Evolutionary conservation across 2,797 vertebrate species (phyloP).

Genomic region (Perdix hodgsoniae): DNA sequence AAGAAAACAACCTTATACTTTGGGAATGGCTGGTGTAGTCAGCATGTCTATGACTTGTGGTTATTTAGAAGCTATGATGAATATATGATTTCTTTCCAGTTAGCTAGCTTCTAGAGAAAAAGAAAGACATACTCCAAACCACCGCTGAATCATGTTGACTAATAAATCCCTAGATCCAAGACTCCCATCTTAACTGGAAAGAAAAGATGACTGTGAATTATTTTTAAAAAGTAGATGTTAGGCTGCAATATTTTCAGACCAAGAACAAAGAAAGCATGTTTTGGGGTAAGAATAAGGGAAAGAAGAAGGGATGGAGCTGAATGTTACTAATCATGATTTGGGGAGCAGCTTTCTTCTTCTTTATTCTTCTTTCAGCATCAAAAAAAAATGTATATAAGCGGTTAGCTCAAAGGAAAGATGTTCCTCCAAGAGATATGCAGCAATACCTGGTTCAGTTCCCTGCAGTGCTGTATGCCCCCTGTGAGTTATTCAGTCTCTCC

Average conservation of each 20-base stretch:
- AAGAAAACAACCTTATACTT: conserved; percentile 50
- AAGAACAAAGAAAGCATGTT: not conserved
- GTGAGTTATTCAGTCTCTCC: not conserved
- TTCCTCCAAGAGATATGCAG: not conserved
- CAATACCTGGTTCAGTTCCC: not conserved
- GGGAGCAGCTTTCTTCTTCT: not conserved
- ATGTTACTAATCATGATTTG: not conserved
- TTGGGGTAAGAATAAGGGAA: not conserved
- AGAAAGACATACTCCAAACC: conserved; percentile 49
- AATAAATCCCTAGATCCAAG: conserved; percentile 28
- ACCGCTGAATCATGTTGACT: conserved; percentile 55
- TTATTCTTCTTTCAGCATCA: not conserved
- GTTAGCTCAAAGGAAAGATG: not conserved
- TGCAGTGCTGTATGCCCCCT: not conserved
- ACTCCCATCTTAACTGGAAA: conserved; percentile 22
- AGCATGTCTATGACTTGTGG: conserved; percentile 51
- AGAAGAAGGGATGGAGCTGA: not conserved
- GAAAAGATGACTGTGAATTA: not conserved
- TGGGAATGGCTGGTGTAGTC: conserved; percentile 18
- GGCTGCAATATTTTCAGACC: not conserved
- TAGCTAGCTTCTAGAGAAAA: conserved; percentile 58
- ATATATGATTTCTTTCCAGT: conserved; percentile 59
- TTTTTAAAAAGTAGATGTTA: not conserved
- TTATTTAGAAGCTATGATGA: conserved; percentile 41
- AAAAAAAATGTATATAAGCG: not conserved